Base-by-base conservation (phyloP, 2,797 vertebrate genomes). In the Clarias laeviceps region DNA sequence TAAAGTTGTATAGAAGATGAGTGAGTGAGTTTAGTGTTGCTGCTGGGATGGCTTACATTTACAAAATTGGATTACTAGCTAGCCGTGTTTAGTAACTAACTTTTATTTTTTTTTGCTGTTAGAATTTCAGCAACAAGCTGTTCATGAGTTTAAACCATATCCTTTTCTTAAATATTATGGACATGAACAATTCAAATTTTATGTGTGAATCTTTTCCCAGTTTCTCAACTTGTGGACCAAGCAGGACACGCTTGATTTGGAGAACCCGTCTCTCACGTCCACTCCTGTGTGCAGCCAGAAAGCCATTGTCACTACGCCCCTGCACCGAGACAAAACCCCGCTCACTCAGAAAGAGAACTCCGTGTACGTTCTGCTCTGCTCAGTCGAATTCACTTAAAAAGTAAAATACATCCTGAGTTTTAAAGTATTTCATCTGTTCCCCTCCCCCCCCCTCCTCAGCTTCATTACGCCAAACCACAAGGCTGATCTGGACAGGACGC, bases 151-250 rank as follows among this genome's bases (percentile, higher is more conserved):
- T 14, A 72, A n/a, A 27, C 17, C 4, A 32, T 12, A 9, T 24
- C 1, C 9, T 32, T 66, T 29, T 17, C 8, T 62, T 15, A 17
- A 66, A 66, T 29, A 32, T 68, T 18, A 34, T 34, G 6, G 17
- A 37, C 29, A 68, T n/a, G 37, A 70, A 14, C 11, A 7, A 59
- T 14, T 77, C 2, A 20, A 3, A 27, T 4, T 22, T 29, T 88
- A 9, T 14, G 4, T 56, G 14, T 40, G 24, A 59, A 37, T 6
- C 1, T 22, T 5, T 14, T 62, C 86, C 80, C 87, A 99, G 98
- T 99, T 99, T 90, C 92, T 99, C 76, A 99, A 99, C 93, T 96
- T 99, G 92, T 99, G 97, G 98, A 98, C 96, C 88, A 99, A 98
- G 91, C 98, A 97, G 90, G 98, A 99, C 87, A 95, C 94, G 0